These are phyloP conservation scores for Temnothorax unifasciatus DNA, from an alignment of 2,888 invertebrate species.

Conservation along the genomic window DNA sequence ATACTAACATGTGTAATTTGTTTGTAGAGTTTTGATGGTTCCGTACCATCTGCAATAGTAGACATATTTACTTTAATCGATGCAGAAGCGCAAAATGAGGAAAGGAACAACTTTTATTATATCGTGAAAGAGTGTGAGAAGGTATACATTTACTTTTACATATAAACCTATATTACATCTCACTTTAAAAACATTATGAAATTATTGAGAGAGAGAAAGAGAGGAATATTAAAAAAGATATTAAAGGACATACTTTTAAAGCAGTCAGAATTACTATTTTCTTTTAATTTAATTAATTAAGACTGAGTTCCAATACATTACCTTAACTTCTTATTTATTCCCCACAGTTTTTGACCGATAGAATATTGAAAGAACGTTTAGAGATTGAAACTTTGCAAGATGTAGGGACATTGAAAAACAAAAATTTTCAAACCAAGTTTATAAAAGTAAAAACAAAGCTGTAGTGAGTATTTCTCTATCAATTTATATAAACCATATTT, in stretches of 20 bases:
- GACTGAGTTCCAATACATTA: background rate
- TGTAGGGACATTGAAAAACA: slow-evolving; percentile 95
- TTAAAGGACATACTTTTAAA: background rate
- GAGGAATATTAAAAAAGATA: background rate
- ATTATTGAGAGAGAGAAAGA: background rate
- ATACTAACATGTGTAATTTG: slow-evolving; percentile 36
- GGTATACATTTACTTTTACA: slow-evolving; percentile 85
- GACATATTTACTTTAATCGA: slow-evolving; percentile 95
- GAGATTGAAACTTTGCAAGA: slow-evolving; percentile 98
- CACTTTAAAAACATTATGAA: background rate
- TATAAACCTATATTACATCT: background rate
- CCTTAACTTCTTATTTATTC: slow-evolving; percentile 27
- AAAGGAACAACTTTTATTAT: slow-evolving; percentile 92
- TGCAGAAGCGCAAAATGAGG: slow-evolving; percentile 93
- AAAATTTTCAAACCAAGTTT: slow-evolving; percentile 96
- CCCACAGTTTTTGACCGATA: slow-evolving; percentile 91
- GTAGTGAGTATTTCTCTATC: slow-evolving; percentile 91
- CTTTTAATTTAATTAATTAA: background rate
- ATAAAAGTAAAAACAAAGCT: slow-evolving; percentile 99
- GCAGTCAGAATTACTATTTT: background rate
- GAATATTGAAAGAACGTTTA: slow-evolving; percentile 95
- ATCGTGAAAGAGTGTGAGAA: slow-evolving; percentile 93
- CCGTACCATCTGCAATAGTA: slow-evolving; percentile 93
- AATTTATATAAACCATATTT: slow-evolving; percentile 2
- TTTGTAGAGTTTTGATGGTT: slow-evolving; percentile 91